phyloP scores from a whole-genome alignment of 2,888 invertebrate genomes.

The Xanthia togata region DNA sequence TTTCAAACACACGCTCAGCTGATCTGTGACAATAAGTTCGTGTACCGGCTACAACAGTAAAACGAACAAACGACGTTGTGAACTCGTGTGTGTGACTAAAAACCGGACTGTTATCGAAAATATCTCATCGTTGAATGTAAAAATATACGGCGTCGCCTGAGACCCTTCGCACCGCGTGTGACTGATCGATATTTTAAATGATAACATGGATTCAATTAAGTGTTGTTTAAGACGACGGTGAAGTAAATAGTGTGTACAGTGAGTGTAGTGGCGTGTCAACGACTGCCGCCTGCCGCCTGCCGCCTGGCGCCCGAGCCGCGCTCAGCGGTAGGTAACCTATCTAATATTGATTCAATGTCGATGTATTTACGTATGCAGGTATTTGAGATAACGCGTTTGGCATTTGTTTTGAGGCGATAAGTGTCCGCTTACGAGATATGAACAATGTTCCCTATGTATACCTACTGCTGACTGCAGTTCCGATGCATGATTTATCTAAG shows the following conservation, averaged over 20 bases:
- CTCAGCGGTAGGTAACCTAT: slow-evolving; percentile 81
- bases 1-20: slow-evolving; percentile 88
- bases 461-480: slow-evolving; percentile 43
- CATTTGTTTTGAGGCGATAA: slow-evolving; percentile 86
- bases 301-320: slow-evolving; percentile 69
- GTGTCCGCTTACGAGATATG: slow-evolving; percentile 68
- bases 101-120: slow-evolving; percentile 79
- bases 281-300: slow-evolving; percentile 64
- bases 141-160: slow-evolving; percentile 88
- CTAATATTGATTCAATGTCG: slow-evolving; percentile 84
- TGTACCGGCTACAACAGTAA: slow-evolving; percentile 56
- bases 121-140: slow-evolving; percentile 86
- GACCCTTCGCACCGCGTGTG: slow-evolving; percentile 86
- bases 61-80: slow-evolving; percentile 60
- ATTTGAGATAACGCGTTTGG: slow-evolving; percentile 79
- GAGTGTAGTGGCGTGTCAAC: slow-evolving; percentile 70
- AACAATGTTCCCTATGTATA: slow-evolving; percentile 36
- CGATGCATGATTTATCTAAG: slow-evolving; percentile 41
- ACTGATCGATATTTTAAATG: slow-evolving; percentile 90
- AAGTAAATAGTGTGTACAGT: slow-evolving; percentile 77
- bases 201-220: slow-evolving; percentile 90
- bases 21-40: slow-evolving; percentile 82
- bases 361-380: slow-evolving; percentile 78
- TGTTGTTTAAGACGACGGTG: slow-evolving; percentile 85
- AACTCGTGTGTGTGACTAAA: slow-evolving; percentile 68